Base-by-base conservation (phyloP, 2,888 invertebrate species). In the Schizaphis graminum region DNA sequence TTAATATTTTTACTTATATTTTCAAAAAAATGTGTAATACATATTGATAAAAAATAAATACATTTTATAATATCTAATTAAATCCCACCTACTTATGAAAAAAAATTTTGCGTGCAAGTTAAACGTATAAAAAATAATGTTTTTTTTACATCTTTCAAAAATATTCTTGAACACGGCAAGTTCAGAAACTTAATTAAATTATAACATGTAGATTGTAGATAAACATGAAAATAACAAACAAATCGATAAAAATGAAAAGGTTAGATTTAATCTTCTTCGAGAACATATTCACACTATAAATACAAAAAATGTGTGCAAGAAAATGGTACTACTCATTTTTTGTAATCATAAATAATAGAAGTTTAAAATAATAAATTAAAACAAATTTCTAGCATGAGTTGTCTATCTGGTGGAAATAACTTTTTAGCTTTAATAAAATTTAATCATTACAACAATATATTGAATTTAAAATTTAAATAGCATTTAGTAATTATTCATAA, bases 231-330 rank as follows among this genome's bases (percentile, higher is more conserved):
- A 77, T 35, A 35, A 77, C 21, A 77, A 61, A 67, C 61, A 49
- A 61, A 88, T 92, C 49, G 47, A 87, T 88, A 35, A 49, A 67
- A 77, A 11, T n/a, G n/a, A 21, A 28, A 88, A 67, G n/a, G 26
- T 41, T 49, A 53, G 53, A 77, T 41, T 28, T 41, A 44, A 8
- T 77, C 56, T 57, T 26, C 3, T 28, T 3, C 16, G 8, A 61
- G 44, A 85, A 85, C 47, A 35, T 77, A 47, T 47, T 1, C 1
- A 16, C 13, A 57, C 13, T 89, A 28, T 86, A 21, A 10, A n/a
- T 92, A 93, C 92, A 93, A 93, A 93, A 92, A 93, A 93, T 93
- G 92, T 89, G 92, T 93, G 92, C 92, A 44, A 93, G 7, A 89
- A 89, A 89, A 89, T 56, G 41, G 24, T 89, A 89, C 44, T 93